A percentile compares a stretch with the other conserved stretches of the same genome.
Evolutionary conservation across 2,113 vertebrate species (phyloP).

Genomic region (human (Homo sapiens)): GRCh38 chr1:80041501-80042000

Average conservation of each 20-base stretch:
- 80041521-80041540: not conserved
- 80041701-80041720: not conserved
- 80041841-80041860: not conserved
- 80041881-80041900: not conserved
- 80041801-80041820: not conserved
- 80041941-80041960: not conserved
- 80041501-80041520: not conserved
- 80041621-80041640: not conserved
- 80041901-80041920: not conserved
- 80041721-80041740: not conserved
- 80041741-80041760: not conserved
- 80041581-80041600: not conserved
- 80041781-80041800: not conserved
- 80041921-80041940: not conserved
- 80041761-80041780: not conserved
- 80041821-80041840: not conserved
- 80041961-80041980: not conserved
- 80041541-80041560: not conserved
- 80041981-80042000: not conserved
- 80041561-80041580: not conserved
- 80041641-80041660: not conserved
- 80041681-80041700: not conserved
- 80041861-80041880: not conserved
- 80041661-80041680: not conserved
- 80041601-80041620: not conserved